Conservation (phyloP, 1,140 invertebrate genomes). For the Drosophila auraria region DNA sequence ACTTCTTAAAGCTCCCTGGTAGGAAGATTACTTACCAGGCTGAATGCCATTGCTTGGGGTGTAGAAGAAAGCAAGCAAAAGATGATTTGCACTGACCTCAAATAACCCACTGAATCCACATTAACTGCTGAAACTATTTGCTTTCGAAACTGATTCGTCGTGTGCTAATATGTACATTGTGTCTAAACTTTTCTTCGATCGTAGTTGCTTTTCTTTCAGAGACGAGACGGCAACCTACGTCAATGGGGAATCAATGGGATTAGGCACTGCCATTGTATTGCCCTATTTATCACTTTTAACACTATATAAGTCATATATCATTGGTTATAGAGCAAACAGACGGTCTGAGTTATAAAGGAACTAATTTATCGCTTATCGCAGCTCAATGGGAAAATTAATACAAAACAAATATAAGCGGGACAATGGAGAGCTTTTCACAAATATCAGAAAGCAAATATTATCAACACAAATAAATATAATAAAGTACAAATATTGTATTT, state of each 20-base stretch:
- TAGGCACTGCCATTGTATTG: slow-evolving; percentile 24
- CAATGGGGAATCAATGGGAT: slow-evolving; percentile 46
- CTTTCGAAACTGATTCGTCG: slow-evolving; percentile 22
- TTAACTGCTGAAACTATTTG: slow-evolving; percentile 14
- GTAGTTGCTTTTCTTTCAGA: slow-evolving; percentile 12
- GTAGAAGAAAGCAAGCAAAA: slow-evolving; percentile 1
- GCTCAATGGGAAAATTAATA: slow-evolving; percentile 33
- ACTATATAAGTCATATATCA: slow-evolving; percentile 13
- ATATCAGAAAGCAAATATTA: slow-evolving; percentile 28
- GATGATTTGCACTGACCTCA: slow-evolving; percentile 38
- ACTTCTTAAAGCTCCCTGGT: slow-evolving; percentile 15
- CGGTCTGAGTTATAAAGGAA: slow-evolving; percentile 8
- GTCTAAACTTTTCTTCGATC: slow-evolving; percentile 34
- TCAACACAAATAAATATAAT: slow-evolving; percentile 30
- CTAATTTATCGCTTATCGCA: slow-evolving; percentile 44
- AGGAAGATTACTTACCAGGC: slow-evolving; percentile 15
- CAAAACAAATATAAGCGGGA: slow-evolving; percentile 8
- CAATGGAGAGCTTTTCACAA: slow-evolving; percentile 30
- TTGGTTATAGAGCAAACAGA: slow-evolving; percentile 21
- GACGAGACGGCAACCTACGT: slow-evolving; percentile 32
- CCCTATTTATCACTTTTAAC: slow-evolving; percentile 45
- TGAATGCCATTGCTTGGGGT: background rate
- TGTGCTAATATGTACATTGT: slow-evolving; percentile 18
- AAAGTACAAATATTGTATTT: slow-evolving; percentile 6
- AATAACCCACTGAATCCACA: slow-evolving; percentile 29